These are phyloP conservation scores for Neodiprion virginianus DNA, from an alignment of 1,140 invertebrate species.

Conservation along the genomic window DNA sequence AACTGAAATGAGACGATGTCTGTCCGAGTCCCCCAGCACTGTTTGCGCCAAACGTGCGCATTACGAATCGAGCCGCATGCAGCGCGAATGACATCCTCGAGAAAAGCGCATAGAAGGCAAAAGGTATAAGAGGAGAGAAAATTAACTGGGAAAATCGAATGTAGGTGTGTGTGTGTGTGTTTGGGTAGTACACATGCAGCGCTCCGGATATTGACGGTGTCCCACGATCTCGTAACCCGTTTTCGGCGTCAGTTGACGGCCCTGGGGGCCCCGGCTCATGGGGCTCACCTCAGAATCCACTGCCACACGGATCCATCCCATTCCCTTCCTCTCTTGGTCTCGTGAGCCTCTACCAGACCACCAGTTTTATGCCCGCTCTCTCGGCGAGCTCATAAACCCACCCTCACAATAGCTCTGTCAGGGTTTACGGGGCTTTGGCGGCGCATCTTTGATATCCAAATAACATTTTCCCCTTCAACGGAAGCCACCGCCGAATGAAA, in stretches of 20 bases:
- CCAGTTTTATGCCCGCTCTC: slow-evolving; percentile 14
- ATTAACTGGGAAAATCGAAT: too few species aligned
- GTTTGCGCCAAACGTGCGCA: too few species aligned
- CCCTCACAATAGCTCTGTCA: slow-evolving; percentile 30
- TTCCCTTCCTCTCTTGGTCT: too few species aligned
- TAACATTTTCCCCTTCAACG: slow-evolving; percentile 45
- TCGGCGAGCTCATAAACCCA: slow-evolving; percentile 34
- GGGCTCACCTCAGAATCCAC: not conserved
- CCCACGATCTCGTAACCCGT: not conserved
- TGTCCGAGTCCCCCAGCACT: too few species aligned
- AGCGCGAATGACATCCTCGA: too few species aligned
- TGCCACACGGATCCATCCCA: too few species aligned
- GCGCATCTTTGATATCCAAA: slow-evolving; percentile 46
- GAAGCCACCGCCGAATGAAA: slow-evolving; percentile 37
- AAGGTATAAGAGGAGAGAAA: too few species aligned
- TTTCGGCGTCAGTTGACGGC: not conserved
- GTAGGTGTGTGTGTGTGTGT: slow-evolving; percentile 25
- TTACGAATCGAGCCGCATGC: too few species aligned
- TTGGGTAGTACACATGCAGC: not conserved
- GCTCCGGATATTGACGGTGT: slow-evolving; percentile 34
- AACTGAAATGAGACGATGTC: too few species aligned
- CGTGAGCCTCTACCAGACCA: not conserved
- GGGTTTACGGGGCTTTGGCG: slow-evolving; percentile 29
- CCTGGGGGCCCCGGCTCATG: not conserved
- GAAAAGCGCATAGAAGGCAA: too few species aligned